These are phyloP conservation scores for Melikaiella ostensackeni DNA, from an alignment of 2,888 invertebrate species.

Conservation along the genomic window DNA sequence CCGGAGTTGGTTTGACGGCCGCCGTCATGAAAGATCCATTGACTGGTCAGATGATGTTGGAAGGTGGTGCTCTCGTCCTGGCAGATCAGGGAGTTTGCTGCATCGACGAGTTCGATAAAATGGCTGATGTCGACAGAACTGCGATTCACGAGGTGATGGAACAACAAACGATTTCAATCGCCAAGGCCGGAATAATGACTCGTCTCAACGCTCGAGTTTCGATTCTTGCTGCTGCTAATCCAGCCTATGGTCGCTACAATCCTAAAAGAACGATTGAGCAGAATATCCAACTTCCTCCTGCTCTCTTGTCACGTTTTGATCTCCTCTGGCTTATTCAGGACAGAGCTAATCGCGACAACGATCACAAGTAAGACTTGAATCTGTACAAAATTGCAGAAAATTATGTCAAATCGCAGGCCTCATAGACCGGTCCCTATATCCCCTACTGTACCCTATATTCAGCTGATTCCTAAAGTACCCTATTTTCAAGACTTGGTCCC, in stretches of 20 bases:
- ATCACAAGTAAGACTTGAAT: conserved; percentile 79
- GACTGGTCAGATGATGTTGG: conserved; percentile 98
- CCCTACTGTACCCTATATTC: no score
- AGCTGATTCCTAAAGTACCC: no score
- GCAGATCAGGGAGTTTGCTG: conserved; percentile 99
- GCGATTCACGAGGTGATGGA: conserved; percentile 99
- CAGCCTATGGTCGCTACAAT: conserved; percentile 98
- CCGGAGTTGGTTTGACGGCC: conserved; percentile 99
- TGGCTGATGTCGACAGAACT: conserved; percentile 96
- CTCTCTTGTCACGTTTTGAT: conserved; percentile 96
- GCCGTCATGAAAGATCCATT: conserved; percentile 98
- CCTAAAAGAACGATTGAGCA: conserved; percentile 96
- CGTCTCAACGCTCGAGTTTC: conserved; percentile 98
- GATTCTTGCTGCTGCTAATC: conserved; percentile 99
- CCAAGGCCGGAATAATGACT: conserved; percentile 99
- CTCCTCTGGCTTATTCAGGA: conserved; percentile 96
- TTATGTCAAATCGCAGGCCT: no score
- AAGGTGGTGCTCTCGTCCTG: conserved; percentile 97
- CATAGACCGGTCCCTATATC: no score
- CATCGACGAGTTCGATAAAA: conserved; percentile 99
- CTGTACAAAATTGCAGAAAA: not conserved
- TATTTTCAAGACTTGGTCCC: no score
- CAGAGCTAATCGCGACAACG: conserved; percentile 83
- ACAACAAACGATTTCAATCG: conserved; percentile 99
- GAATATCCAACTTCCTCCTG: conserved; percentile 98